These are phyloP conservation scores for Alfaro cultratus DNA, from an alignment of 2,797 vertebrate species.

Conservation along the genomic window DNA sequence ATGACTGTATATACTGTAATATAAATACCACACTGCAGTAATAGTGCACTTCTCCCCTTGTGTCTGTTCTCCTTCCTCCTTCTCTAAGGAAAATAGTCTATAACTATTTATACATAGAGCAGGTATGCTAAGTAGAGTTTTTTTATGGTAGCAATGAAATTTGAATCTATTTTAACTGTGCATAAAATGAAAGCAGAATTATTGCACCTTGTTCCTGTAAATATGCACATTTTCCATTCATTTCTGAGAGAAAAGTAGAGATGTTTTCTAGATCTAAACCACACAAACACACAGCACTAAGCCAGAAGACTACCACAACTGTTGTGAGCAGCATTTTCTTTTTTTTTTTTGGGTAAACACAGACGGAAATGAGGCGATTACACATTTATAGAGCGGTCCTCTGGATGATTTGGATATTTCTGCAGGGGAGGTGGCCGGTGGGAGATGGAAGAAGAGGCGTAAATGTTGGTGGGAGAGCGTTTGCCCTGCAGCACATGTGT, in stretches of 20 bases:
- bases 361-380: slow-evolving; percentile 67
- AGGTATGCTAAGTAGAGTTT: neutral
- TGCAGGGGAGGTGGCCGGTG: slow-evolving; percentile 41
- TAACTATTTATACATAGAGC: neutral
- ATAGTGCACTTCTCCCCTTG: neutral
- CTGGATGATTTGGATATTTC: slow-evolving; percentile 46
- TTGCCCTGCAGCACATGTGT: slow-evolving; percentile 46
- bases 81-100: neutral
- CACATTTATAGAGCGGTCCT: slow-evolving; percentile 67
- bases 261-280: neutral
- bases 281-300: slow-evolving; percentile 14
- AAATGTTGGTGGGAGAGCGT: slow-evolving; percentile 47
- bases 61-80: neutral
- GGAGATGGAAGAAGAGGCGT: slow-evolving; percentile 54
- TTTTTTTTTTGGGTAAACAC: slow-evolving; percentile 42
- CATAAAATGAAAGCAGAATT: neutral
- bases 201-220: neutral
- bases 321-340: slow-evolving; percentile 49
- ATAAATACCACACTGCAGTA: neutral
- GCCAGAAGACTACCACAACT: slow-evolving; percentile 25
- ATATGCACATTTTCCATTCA: neutral
- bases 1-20: neutral
- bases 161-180: neutral
- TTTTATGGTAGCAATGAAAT: neutral
- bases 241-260: neutral